Base-by-base conservation (phyloP, 2,888 invertebrate genomes). In the Escarpia spicata region DNA sequence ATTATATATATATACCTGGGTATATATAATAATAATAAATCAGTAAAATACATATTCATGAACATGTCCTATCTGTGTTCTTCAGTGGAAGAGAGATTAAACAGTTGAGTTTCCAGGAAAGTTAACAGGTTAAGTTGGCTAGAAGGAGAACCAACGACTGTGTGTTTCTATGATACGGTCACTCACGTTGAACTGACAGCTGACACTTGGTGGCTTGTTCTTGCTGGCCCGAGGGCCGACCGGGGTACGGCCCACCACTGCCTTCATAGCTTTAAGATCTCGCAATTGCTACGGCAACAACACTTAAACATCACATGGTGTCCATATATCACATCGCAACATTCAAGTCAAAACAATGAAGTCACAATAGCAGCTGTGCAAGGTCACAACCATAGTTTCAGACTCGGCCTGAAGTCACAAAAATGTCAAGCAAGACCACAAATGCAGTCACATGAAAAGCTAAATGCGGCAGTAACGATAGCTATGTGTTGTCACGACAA, bases 251-350 rank as follows among this genome's bases (percentile, higher is more conserved):
- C 97, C 95, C 3, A 98, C 98, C 92, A 99, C 97, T 6, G 98
- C 98, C 97, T 99, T 99, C 94, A 99, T 98, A 92, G 98, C 98
- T 97, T 98, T 98, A 93, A 99, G 97, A 97, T 98, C 98, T 96
- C 98, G 98, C 96, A 98, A 97, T 93, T 98, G 98, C 96, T 98
- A n/a, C 19, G n/a, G 98, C 91, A 92, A 92, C n/a, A 92, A 92
- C 26, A 91, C 6, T 43, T 4, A 92, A 26, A 52, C 12, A 9
- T 52, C 75, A 26, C 19, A 26, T 75, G 26, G 19, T 75, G 75
- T 75, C 75, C 3, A 75, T 26, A 75, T 26, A 6, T 75, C 75
- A 75, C 75, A 75, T 6, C 26, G 75, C 4, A 19, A 75, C 75
- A 19, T 75, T 75, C 0, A 75, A 15, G n/a, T 75, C 19, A 75